Conservation (phyloP, 2,113 vertebrate genomes). For the Mustelus asterias region DNA sequence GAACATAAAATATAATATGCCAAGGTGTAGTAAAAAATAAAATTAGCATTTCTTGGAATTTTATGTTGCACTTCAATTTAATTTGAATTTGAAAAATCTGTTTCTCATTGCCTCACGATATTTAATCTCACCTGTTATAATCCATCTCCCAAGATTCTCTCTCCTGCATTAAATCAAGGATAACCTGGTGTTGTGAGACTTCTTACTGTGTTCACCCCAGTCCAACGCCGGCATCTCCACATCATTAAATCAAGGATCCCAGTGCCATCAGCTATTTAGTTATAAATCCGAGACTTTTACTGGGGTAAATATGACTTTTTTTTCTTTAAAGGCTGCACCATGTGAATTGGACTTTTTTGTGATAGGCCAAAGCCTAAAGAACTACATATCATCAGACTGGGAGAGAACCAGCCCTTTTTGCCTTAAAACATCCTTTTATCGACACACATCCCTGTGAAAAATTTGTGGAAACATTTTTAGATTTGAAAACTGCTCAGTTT, state of each 20-base stretch:
- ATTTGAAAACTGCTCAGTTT: background rate
- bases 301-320: background rate
- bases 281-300: background rate
- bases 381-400: too few species aligned
- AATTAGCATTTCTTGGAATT: constrained; percentile 1
- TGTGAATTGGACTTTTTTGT: background rate
- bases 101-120: background rate
- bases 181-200: too few species aligned
- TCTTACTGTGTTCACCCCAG: too few species aligned
- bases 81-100: background rate
- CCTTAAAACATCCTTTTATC: background rate
- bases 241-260: background rate
- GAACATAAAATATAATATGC: background rate
- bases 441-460: background rate
- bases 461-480: background rate
- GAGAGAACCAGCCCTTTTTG: too few species aligned
- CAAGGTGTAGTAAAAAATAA: background rate
- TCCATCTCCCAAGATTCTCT: background rate
- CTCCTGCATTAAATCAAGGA: background rate
- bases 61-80: background rate
- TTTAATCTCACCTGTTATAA: constrained; percentile 17
- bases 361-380: background rate
- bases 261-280: background rate
- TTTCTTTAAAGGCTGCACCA: background rate
- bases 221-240: too few species aligned